These are phyloP conservation scores for Candoia aspera DNA, from an alignment of 2,113 vertebrate species.

Conservation along the genomic window DNA sequence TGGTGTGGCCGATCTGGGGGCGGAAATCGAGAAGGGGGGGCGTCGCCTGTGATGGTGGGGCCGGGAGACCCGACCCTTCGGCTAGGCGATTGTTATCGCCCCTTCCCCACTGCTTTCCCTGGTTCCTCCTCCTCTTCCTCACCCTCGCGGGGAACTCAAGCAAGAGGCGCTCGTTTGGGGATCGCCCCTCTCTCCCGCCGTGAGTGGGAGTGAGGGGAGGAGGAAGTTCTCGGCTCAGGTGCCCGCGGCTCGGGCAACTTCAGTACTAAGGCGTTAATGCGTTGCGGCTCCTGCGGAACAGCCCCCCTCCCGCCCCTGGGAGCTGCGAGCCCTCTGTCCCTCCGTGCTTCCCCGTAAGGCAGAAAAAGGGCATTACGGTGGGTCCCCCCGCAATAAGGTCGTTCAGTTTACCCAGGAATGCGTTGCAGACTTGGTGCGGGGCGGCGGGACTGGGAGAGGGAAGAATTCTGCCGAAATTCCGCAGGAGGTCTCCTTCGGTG, in stretches of 20 bases:
- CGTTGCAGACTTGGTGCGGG: neutral
- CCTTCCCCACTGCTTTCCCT: neutral
- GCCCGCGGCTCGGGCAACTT: neutral
- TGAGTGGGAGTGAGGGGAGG: neutral
- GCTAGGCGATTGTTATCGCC: neutral
- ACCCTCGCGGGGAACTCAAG: neutral
- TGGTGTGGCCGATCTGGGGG: neutral
- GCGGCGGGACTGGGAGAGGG: constrained; percentile 16
- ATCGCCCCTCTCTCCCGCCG: neutral
- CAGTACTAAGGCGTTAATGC: neutral
- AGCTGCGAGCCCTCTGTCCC: neutral
- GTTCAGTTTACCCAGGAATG: neutral
- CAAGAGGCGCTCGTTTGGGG: neutral
- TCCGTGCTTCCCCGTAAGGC: neutral
- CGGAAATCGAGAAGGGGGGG: neutral
- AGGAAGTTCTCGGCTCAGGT: neutral
- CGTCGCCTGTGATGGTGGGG: neutral
- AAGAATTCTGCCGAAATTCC: neutral
- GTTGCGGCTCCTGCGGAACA: neutral
- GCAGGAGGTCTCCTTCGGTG: neutral
- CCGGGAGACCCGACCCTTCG: neutral
- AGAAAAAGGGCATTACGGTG: neutral
- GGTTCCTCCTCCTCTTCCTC: neutral
- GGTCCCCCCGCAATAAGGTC: neutral
- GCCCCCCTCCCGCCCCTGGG: neutral